Evolutionary conservation across 2,113 vertebrate genomes (phyloP).

Genomic region (Pedetes capensis): DNA sequence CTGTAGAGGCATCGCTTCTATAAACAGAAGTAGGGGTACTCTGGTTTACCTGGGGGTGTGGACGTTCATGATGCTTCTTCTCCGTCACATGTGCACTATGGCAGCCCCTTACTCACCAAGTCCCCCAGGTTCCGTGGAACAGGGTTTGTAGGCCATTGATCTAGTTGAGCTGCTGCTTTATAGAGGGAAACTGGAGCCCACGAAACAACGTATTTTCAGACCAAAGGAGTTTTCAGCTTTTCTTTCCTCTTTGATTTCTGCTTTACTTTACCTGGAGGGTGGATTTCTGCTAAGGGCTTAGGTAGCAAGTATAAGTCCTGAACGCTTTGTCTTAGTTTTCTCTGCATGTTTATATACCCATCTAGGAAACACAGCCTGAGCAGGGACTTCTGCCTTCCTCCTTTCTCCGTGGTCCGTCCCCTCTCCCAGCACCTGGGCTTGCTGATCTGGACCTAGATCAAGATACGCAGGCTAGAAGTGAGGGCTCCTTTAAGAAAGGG

Average conservation of each 20-base stretch:
- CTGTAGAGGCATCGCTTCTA: not conserved
- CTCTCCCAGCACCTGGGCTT: conserved; percentile 25
- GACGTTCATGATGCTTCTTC: not conserved
- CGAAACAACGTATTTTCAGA: not conserved
- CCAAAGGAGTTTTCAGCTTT: not conserved
- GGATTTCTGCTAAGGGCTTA: conserved; percentile 41
- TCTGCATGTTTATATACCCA: conserved; percentile 69
- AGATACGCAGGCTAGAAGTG: conserved; percentile 61
- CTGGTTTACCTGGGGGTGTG: not conserved
- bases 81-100: not conserved
- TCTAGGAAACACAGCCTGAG: conserved; percentile 75
- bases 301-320: not conserved
- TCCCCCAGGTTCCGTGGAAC: not conserved
- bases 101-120: no score
- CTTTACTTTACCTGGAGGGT: conserved; percentile 26
- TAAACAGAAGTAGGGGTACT: not conserved
- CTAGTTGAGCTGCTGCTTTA: not conserved
- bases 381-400: conserved; percentile 69
- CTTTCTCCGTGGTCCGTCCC: conserved; percentile 52
- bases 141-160: not conserved
- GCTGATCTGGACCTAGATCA: conserved; percentile 69
- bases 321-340: not conserved
- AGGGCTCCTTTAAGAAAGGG: conserved; percentile 61
- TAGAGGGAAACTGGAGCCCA: not conserved
- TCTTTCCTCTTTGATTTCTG: not conserved